Base-by-base conservation (phyloP, 2,888 invertebrate species). In the Phymatocera aterrima region DNA sequence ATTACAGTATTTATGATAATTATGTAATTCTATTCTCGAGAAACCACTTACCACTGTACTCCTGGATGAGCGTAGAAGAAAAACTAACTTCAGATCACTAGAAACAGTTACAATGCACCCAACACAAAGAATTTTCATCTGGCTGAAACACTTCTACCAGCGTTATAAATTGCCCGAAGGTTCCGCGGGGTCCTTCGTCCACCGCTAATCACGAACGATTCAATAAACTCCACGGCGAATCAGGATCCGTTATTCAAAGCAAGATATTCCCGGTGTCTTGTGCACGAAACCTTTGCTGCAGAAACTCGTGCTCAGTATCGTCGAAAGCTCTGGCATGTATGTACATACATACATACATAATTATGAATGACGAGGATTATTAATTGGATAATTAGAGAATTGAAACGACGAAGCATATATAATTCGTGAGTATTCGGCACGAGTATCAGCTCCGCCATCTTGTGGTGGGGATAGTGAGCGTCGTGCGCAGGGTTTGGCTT, bases 21-120 rank as follows among this genome's bases (percentile, higher is more conserved):
- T 72, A 72, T 72, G 72, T 72, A 72, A 72, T 72, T 72, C n/a
- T n/a, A n/a, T 21, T n/a, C 3, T 34, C 10, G 28, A 15, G 28
- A 68, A 68, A 43, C 48, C 18, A 72, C 72, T 34, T 37, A 48
- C 72, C 72, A 64, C n/a, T 51, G 31, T 1, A 51, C 18, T 68
- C 43, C 28, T 46, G 4, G 34, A 21, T 3, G 51, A 51, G 51
- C 18, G 21, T 15, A 34, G 34, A 12, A 12, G 28, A 72, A 28
- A 12, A 51, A 72, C 48, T 43, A 31, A 18, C 51, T 51, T 51
- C 72, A 37, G 51, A 48, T 43, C 18, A 31, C 31, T 51, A 31
- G 51, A 48, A 5, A 18, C 48, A 31, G 31, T 34, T 12, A 12
- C 24, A 28, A 24, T 2, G 1, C 15, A 43, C 10, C 18, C 34